Percentiles rank a stretch among this genome's conserved stretches.
phyloP scores from a whole-genome alignment of 2,113 vertebrate genomes.

The Rhinopomastus cyanomelas region DNA sequence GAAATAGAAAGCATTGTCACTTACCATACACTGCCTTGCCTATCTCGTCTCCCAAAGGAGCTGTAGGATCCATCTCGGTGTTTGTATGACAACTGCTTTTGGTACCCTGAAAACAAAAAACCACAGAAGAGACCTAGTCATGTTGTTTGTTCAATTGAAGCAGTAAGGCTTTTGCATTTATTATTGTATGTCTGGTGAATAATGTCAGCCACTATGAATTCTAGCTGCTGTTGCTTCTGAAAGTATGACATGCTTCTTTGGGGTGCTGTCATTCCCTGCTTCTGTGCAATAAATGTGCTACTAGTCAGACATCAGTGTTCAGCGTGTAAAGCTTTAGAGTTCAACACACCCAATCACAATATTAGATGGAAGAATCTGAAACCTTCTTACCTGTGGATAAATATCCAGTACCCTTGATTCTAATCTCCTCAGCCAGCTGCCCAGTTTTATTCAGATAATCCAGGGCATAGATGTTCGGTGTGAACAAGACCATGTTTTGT shows the following conservation, averaged over 20 bases:
- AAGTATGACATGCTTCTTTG: not conserved
- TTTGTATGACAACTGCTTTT: constrained; percentile 84
- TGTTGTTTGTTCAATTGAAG: not conserved
- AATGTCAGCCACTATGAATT: not conserved
- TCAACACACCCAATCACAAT: not conserved
- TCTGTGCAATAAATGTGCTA: not conserved
- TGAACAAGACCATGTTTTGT: constrained; percentile 86
- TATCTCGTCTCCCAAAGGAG: constrained; percentile 78
- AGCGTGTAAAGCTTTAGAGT: not conserved
- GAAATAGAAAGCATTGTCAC: constrained; percentile 1
- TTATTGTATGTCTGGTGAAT: not conserved
- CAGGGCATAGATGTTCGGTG: constrained; percentile 82
- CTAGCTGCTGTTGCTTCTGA: not conserved
- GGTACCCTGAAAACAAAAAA: constrained; percentile 80
- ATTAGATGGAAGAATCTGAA: not conserved
- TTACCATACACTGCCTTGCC: constrained; percentile 85
- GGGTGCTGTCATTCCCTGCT: not conserved
- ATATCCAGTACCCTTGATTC: constrained; percentile 65
- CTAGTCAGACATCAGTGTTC: not conserved
- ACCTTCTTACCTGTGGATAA: constrained; percentile 78
- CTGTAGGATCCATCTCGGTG: constrained; percentile 87
- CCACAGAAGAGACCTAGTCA: not conserved
- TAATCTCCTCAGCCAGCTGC: constrained; percentile 76
- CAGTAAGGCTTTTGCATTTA: not conserved
- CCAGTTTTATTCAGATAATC: constrained; percentile 80